Percentiles rank a stretch among this genome's conserved stretches.
Evolutionary conservation across 2,888 invertebrate species (phyloP).

Genomic region (Silvanus unidentatus): DNA sequence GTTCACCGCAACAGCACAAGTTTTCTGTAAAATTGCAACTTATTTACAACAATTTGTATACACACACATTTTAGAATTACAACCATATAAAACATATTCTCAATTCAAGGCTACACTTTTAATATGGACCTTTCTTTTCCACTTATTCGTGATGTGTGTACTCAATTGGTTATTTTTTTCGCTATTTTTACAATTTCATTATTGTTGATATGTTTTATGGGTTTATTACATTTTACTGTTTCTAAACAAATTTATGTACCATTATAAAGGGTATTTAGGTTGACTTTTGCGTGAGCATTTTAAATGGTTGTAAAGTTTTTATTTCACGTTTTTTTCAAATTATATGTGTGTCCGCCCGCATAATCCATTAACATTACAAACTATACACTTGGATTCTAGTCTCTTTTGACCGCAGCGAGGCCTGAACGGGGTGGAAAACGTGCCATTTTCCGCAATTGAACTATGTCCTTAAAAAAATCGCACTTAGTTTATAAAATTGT

Average conservation of each 20-base stretch:
- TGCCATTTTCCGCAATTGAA: neutral
- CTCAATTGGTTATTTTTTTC: conserved; percentile 12
- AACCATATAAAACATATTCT: conserved; percentile 5
- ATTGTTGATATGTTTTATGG: too few species aligned
- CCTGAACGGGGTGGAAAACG: too few species aligned
- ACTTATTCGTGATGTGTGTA: conserved; percentile 25
- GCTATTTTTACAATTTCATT: too few species aligned
- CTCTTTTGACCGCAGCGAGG: too few species aligned
- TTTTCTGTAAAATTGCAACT: neutral
- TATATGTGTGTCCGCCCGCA: neutral
- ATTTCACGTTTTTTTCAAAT: neutral
- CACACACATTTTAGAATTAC: too few species aligned
- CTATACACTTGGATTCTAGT: too few species aligned
- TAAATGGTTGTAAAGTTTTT: neutral
- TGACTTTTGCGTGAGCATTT: neutral
- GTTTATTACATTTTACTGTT: too few species aligned
- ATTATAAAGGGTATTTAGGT: neutral
- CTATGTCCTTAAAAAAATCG: neutral
- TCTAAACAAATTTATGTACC: neutral
- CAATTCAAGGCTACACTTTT: conserved; percentile 17
- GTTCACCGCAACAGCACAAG: too few species aligned
- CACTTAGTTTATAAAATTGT: conserved; percentile 10
- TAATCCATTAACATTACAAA: too few species aligned
- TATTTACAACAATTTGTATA: neutral
- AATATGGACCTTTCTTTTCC: conserved; percentile 15